Evolutionary conservation across 2,888 invertebrate species (phyloP).

Genomic region (Atethmia centrago): DNA sequence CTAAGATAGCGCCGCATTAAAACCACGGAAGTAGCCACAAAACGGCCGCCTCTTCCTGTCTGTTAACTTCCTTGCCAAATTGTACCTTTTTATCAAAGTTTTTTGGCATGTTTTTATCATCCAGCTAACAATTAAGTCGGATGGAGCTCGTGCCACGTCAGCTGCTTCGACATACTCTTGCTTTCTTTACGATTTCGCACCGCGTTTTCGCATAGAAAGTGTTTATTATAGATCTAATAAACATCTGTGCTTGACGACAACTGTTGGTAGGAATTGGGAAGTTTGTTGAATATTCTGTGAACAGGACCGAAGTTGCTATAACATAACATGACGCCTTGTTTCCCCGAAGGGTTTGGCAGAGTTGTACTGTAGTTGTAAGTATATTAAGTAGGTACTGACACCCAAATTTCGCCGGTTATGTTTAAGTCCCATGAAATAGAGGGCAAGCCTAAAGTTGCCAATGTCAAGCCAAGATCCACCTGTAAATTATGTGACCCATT

Average conservation of each 20-base stretch:
- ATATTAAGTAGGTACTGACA: too few species aligned
- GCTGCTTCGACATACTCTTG: conserved; percentile 78
- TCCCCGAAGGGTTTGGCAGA: too few species aligned
- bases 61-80: conserved; percentile 85
- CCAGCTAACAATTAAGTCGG: conserved; percentile 77
- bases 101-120: conserved; percentile 75
- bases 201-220: conserved; percentile 64
- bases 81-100: conserved; percentile 78
- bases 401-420: too few species aligned
- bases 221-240: conserved; percentile 40
- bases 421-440: too few species aligned
- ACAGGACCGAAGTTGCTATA: too few species aligned
- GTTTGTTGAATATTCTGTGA: not conserved
- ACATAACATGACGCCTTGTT: too few species aligned
- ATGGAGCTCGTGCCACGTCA: conserved; percentile 84
- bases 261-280: conserved; percentile 20
- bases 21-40: conserved; percentile 89
- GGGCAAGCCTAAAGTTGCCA: too few species aligned
- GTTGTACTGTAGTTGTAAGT: too few species aligned
- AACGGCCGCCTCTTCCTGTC: conserved; percentile 88
- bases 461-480: too few species aligned
- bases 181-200: conserved; percentile 73
- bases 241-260: conserved; percentile 58
- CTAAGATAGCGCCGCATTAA: conserved; percentile 60
- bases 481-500: too few species aligned